Conservation (phyloP, 2,113 vertebrate species). For the Acanthochromis polyacanthus region DNA sequence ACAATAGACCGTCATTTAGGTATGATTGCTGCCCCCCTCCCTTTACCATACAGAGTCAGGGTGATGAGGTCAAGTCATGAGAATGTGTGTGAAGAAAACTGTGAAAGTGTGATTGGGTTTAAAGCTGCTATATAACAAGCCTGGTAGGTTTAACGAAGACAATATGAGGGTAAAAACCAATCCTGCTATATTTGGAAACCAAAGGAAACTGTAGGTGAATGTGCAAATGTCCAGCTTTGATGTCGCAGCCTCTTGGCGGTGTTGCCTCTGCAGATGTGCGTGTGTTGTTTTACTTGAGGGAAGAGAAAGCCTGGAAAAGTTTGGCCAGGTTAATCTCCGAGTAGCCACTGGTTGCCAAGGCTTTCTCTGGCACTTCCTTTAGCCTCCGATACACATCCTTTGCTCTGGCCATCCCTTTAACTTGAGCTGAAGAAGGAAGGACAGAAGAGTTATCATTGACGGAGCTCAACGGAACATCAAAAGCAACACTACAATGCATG, state of each 20-base stretch:
- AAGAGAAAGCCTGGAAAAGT: constrained; percentile 89
- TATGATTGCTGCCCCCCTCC: constrained; percentile 72
- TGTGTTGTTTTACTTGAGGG: constrained; percentile 77
- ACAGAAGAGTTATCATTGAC: neutral
- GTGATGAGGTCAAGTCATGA: constrained; percentile 66
- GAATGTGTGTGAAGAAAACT: constrained; percentile 34
- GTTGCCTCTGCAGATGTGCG: constrained; percentile 12
- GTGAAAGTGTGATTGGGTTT: constrained; percentile 62
- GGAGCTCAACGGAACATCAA: neutral
- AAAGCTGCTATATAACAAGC: constrained; percentile 54
- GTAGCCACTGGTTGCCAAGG: constrained; percentile 90
- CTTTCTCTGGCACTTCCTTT: constrained; percentile 89
- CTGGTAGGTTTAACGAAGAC: constrained; percentile 54
- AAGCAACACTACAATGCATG: neutral
- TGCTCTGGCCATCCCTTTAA: constrained; percentile 18
- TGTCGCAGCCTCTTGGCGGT: neutral
- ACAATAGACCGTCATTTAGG: constrained; percentile 72
- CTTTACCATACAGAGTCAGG: constrained; percentile 56
- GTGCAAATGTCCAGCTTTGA: constrained; percentile 14
- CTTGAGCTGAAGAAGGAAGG: neutral
- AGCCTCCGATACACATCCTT: constrained; percentile 87
- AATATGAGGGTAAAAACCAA: constrained; percentile 27
- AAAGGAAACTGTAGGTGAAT: constrained; percentile 5
- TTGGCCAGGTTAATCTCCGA: constrained; percentile 95
- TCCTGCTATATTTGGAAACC: neutral